These are phyloP conservation scores for Esperia sulphurella DNA, from an alignment of 2,888 invertebrate genomes.

Conservation along the genomic window DNA sequence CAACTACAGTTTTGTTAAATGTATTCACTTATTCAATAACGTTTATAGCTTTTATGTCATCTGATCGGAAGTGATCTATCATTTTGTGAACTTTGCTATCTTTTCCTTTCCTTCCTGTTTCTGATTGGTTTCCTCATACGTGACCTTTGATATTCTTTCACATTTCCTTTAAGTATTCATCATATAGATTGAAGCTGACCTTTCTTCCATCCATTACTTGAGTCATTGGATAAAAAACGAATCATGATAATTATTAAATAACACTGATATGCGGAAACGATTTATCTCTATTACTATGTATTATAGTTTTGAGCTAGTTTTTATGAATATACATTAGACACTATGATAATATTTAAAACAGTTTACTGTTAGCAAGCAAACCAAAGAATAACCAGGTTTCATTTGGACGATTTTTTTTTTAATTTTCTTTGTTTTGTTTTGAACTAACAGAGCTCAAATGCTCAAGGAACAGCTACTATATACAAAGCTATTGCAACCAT, in stretches of 20 bases:
- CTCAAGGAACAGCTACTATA: no score
- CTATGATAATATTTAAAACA: neutral
- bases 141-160: neutral
- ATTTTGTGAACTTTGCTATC: neutral
- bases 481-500: no score
- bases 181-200: no score
- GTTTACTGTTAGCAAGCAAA: no score
- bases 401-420: no score
- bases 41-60: neutral
- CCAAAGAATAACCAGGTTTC: no score
- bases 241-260: no score
- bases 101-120: neutral
- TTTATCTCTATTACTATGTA: neutral
- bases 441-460: no score
- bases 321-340: neutral
- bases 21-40: neutral
- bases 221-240: no score
- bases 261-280: neutral
- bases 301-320: no score
- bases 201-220: no score
- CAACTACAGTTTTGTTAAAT: neutral
- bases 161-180: neutral
- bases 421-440: no score
- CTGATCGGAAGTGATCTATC: neutral
- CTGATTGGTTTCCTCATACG: neutral